These are phyloP conservation scores for Thymelicus lineola DNA, from an alignment of 2,888 invertebrate species.

Conservation along the genomic window DNA sequence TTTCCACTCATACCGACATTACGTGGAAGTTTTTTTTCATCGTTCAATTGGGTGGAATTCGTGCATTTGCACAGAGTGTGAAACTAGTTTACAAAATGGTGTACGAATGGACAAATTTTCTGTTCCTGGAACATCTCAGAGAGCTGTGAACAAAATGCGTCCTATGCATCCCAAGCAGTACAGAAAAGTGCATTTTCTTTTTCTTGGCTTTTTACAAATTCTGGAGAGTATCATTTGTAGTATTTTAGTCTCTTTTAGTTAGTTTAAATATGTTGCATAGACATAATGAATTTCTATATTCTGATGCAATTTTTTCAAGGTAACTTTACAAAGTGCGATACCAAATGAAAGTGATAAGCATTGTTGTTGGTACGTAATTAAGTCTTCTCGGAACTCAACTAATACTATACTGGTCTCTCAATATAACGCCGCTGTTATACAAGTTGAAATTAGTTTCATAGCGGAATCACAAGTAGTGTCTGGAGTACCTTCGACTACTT, in stretches of 20 bases:
- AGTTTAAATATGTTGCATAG: no score
- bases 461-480: not conserved
- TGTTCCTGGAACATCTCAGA: conserved; percentile 14
- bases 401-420: not conserved
- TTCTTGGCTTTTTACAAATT: not conserved
- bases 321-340: no score
- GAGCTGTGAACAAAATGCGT: conserved; percentile 14
- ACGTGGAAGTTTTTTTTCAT: not conserved
- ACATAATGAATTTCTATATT: no score
- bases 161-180: conserved; percentile 11
- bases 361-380: not conserved
- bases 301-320: no score
- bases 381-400: not conserved
- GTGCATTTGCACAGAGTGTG: conserved; percentile 4
- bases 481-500: not conserved
- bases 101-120: conserved; percentile 19
- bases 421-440: not conserved
- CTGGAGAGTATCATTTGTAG: not conserved
- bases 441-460: conserved; percentile 3
- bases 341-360: no score
- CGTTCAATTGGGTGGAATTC: conserved; percentile 7
- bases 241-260: not conserved
- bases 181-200: conserved; percentile 8
- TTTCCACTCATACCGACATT: no score
- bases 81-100: conserved; percentile 17